Percentiles rank a stretch among this genome's conserved stretches.
Evolutionary conservation across 2,113 vertebrate species (phyloP).

Genomic region (Hucho hucho): DNA sequence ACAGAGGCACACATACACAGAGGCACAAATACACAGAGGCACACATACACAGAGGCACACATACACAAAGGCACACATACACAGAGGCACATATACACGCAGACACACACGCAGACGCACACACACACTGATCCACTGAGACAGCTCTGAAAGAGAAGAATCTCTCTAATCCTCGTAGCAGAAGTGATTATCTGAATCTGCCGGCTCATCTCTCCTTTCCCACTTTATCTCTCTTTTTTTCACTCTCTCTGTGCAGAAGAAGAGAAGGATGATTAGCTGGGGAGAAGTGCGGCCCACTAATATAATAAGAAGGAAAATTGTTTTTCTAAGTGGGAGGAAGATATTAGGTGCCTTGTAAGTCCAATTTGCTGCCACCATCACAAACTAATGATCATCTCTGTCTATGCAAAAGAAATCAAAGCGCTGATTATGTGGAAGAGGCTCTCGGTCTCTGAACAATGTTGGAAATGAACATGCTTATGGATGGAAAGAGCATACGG

Average conservation of each 20-base stretch:
- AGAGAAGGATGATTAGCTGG: constrained; percentile 12
- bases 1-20: constrained; percentile 1
- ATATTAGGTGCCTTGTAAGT: constrained; percentile 24
- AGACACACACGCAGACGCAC: constrained; percentile 3
- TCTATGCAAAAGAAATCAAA: constrained; percentile 12
- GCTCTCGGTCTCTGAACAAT: background rate
- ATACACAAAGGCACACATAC: background rate
- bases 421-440: background rate
- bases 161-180: too few relatives aligned
- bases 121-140: constrained; percentile 8
- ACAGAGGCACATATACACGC: background rate
- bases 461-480: background rate
- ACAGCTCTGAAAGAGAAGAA: background rate
- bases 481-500: background rate
- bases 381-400: constrained; percentile 27
- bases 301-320: constrained; percentile 1
- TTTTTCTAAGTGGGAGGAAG: constrained; percentile 18
- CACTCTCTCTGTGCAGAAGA: constrained; percentile 7
- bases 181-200: background rate
- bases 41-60: too few relatives aligned
- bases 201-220: background rate
- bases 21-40: background rate
- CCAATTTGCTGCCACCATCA: constrained; percentile 36
- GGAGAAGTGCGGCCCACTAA: background rate
- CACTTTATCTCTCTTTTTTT: background rate